A percentile compares a stretch with the other conserved stretches of the same genome.
These are phyloP conservation scores for Oxycera nigricornis DNA, from an alignment of 2,888 invertebrate genomes.

Conservation along the genomic window DNA sequence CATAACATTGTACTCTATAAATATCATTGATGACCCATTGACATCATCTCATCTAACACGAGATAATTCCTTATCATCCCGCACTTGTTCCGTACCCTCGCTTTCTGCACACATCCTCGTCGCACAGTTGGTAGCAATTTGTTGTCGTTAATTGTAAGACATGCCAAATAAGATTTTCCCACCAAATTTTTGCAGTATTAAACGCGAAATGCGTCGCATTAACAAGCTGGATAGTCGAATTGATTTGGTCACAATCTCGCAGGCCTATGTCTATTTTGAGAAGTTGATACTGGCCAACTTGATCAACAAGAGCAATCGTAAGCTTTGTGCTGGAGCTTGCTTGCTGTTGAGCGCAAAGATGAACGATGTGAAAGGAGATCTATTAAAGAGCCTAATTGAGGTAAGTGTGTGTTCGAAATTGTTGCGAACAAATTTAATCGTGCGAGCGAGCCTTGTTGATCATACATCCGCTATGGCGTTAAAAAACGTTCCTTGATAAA, in stretches of 20 bases:
- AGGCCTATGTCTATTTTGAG: constrained; percentile 98
- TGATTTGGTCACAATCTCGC: constrained; percentile 91
- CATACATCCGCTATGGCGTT: no score
- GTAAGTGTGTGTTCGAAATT: constrained; percentile 62
- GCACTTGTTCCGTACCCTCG: no score
- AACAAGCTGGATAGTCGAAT: constrained; percentile 82
- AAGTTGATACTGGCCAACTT: constrained; percentile 90
- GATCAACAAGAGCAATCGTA: constrained; percentile 94
- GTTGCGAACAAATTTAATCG: neutral
- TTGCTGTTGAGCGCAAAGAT: constrained; percentile 93
- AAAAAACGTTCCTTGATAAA: constrained; percentile 3
- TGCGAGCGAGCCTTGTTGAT: no score
- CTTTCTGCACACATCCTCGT: no score
- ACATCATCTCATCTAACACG: no score
- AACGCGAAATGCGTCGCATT: constrained; percentile 94
- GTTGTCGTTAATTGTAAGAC: no score
- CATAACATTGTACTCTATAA: no score
- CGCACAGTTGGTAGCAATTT: no score
- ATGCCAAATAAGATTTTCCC: no score
- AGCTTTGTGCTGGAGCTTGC: constrained; percentile 94
- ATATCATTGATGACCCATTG: no score
- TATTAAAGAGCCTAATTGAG: constrained; percentile 86
- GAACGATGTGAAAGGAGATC: constrained; percentile 94
- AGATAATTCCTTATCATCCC: no score
- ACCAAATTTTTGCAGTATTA: constrained; percentile 71